Conservation (phyloP, 1,140 invertebrate genomes). For the Andrena cerasifolii region DNA sequence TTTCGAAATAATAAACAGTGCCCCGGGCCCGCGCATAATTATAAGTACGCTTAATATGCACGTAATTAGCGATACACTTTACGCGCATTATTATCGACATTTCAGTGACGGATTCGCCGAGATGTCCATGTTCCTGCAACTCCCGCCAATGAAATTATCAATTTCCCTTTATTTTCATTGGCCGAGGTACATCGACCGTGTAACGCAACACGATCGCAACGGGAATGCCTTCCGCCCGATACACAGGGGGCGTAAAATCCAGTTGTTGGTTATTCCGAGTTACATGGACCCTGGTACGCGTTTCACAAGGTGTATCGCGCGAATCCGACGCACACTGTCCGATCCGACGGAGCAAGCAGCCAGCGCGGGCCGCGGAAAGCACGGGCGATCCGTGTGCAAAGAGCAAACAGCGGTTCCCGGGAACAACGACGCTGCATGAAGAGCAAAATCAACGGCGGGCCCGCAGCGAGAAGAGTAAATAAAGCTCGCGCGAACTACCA, state of each 20-base stretch:
- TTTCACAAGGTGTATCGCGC: not conserved
- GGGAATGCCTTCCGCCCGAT: too few species aligned
- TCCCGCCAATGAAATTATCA: not conserved
- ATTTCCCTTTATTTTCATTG: not conserved
- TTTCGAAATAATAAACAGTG: slow-evolving; percentile 35
- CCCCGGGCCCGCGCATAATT: slow-evolving; percentile 6
- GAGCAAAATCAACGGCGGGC: slow-evolving; percentile 12
- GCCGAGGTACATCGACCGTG: too few species aligned
- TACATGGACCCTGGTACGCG: too few species aligned
- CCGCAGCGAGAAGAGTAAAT: slow-evolving; percentile 19
- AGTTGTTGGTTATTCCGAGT: too few species aligned
- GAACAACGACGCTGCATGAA: not conserved
- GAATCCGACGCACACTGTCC: not conserved
- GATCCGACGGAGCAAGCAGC: not conserved
- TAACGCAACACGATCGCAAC: too few species aligned
- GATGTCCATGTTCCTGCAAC: not conserved
- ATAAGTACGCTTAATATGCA: slow-evolving; percentile 36
- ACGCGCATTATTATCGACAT: slow-evolving; percentile 32
- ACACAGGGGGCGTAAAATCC: too few species aligned
- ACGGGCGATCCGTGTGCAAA: not conserved
- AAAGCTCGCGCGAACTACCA: slow-evolving; percentile 7
- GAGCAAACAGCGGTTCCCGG: not conserved
- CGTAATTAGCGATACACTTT: slow-evolving; percentile 42
- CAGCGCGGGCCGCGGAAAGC: not conserved
- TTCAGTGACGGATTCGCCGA: slow-evolving; percentile 10